Base-by-base conservation (phyloP, 2,113 vertebrate genomes). In the Pachycephala philippinensis region DNA sequence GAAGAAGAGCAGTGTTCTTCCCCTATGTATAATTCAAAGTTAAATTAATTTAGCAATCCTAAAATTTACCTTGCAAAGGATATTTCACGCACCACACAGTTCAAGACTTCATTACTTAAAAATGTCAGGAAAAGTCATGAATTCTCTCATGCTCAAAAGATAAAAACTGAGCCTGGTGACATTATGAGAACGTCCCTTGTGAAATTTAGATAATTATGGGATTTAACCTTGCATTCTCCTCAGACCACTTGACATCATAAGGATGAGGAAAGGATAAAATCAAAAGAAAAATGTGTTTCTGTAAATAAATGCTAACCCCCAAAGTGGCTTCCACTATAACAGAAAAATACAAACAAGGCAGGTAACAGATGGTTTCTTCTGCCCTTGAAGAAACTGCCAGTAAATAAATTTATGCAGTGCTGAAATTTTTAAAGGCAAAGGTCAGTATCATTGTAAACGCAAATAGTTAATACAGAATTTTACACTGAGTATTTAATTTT, bases 41-140 rank as follows among this genome's bases (percentile, higher is more conserved):
- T 69, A 85, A 89, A 72, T 80, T 70, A 76, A 76, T 64, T 86
- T 90, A 95, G 18, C 35, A 87, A 30, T 76, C 40, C 21, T 63
- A 72, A 79, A 84, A 76, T 54, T 91, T 96, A 91, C 47, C 23
- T 88, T 93, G 88, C 35, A 87, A 87, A 87, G 37, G 19, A 65
- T 91, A 82, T 89, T 94, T 74, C 37, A 68, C 15, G 63, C 14
- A 84, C 7, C n/a, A 26, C n/a, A 42, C 8, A 75, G 11, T 49
- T 91, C 60, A 82, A 87, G 89, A 88, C 69, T 93, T 86, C 59
- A 42, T 84, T 93, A 68, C 10, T 54, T 52, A 59, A 66, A 85
- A 90, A 90, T 86, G 59, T 83, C 87, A 90, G n/a, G 33, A 95
- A 94, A 96, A 96, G 63, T 91, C 63, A 93, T 39, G 42, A 96